These are phyloP conservation scores for Ostrea denselamellosa DNA, from an alignment of 1,140 invertebrate genomes.

Conservation along the genomic window DNA sequence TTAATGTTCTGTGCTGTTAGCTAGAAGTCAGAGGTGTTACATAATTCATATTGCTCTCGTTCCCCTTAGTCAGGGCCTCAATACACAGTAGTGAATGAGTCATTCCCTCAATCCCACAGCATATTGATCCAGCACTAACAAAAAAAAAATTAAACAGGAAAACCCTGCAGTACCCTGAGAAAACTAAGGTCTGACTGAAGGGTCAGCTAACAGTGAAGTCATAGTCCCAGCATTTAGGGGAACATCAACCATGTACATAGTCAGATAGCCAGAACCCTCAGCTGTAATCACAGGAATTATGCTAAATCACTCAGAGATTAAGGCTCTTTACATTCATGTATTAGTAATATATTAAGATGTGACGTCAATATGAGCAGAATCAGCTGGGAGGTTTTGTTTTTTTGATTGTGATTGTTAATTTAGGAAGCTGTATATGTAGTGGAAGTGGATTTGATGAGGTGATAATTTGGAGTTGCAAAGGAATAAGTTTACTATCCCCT, in stretches of 20 bases:
- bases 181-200: background rate
- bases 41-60: background rate
- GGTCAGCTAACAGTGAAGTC: background rate
- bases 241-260: background rate
- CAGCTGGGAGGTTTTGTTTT: background rate
- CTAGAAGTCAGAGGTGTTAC: background rate
- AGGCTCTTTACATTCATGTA: background rate
- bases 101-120: slow-evolving; percentile 18
- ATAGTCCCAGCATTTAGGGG: background rate
- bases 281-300: background rate
- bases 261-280: background rate
- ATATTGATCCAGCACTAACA: slow-evolving; percentile 19
- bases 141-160: background rate
- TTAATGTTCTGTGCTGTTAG: too few species aligned
- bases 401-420: background rate
- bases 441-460: background rate
- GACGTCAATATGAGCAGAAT: slow-evolving; percentile 28
- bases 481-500: too few species aligned
- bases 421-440: background rate
- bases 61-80: background rate
- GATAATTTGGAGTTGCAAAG: background rate
- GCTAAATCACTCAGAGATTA: slow-evolving; percentile 15
- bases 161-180: background rate
- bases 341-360: slow-evolving; percentile 25
- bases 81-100: slow-evolving; percentile 20